A percentile compares a stretch with the other conserved stretches of the same genome.
Conservation (phyloP, 2,888 invertebrate genomes). For the Balanococcus diminutus region DNA sequence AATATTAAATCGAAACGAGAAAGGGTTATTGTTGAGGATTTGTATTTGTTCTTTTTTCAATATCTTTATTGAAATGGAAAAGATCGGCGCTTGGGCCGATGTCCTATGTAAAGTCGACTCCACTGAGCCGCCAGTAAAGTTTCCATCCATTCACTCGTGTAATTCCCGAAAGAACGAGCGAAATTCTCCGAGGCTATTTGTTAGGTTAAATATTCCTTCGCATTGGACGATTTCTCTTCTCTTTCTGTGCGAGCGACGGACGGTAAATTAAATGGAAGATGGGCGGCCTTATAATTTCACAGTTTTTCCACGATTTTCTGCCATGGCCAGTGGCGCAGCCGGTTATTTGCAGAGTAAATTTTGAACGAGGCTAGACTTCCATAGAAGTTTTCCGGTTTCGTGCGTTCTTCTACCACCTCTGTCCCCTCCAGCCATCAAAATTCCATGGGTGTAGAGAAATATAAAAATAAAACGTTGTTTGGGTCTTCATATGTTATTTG, state of each 20-base stretch:
- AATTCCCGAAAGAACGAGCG: neutral
- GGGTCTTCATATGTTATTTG: too few species aligned
- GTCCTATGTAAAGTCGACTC: neutral
- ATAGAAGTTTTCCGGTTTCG: too few species aligned
- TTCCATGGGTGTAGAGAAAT: too few species aligned
- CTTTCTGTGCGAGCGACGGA: too few species aligned
- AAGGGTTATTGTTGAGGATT: conserved; percentile 20
- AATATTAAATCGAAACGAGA: neutral
- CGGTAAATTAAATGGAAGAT: neutral
- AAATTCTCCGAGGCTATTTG: conserved; percentile 19
- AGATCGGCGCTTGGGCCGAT: neutral
- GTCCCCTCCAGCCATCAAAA: too few species aligned
- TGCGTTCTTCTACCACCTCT: too few species aligned
- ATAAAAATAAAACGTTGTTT: too few species aligned
- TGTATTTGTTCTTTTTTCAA: conserved; percentile 7
- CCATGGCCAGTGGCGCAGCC: too few species aligned
- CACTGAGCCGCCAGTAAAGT: neutral
- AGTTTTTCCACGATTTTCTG: too few species aligned
- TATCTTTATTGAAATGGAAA: conserved; percentile 5
- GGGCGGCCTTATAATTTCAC: neutral
- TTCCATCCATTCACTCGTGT: neutral
- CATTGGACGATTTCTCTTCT: neutral
- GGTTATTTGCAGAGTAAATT: too few species aligned
- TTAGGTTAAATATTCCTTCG: neutral
- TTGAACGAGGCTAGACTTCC: too few species aligned